Base-by-base conservation (phyloP, 2,113 vertebrate species). In the Gymnocephalus cernua region DNA sequence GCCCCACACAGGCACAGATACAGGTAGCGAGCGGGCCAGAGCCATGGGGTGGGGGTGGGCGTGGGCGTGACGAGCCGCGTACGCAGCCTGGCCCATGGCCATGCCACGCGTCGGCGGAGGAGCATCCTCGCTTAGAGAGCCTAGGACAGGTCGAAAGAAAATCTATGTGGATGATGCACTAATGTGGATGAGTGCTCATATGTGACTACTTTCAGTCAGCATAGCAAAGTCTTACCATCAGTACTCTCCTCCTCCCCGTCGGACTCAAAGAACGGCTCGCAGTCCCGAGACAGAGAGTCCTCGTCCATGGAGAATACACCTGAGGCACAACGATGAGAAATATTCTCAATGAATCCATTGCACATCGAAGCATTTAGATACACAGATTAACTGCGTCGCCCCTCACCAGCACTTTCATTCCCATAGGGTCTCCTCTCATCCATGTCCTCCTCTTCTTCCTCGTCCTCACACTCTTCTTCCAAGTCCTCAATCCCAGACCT, bases 261-360 rank as follows among this genome's bases (percentile, higher is more conserved):
- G 0, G 96, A 97, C 84, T 97, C 96, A 38, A 96, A 96, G 90
- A 97, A 97, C 0, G 96, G 96, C 84, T 97, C 96, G 54, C 95
- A 96, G 89, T 97, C 96, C 12, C 96, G 95, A 1, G 95, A 96
- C 51, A 96, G 90, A 7, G 97, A 95, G 11, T 98, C 97, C 84
- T 98, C 97, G 0, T 98, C 97, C 97, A 98, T 98, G 29, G 96
- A 95, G 77, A 98, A 98, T 18, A 98, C 96, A 32, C 96, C 97
- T 98, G 91, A 2, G 58, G 72, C 25, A 59, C 38, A 81, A 13
- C 0, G 38, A 54, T 1, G 6, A 65, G 7, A 27, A 73, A 51
- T 2, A 1, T 10, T 57, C 19, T 65, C 23, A 32, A 53, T 14
- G 23, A 0, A 25, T 11, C 9, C 10, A 11, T 41, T 1, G 15